These are phyloP conservation scores for Diaphora mendica DNA, from an alignment of 2,888 invertebrate species.

Conservation along the genomic window DNA sequence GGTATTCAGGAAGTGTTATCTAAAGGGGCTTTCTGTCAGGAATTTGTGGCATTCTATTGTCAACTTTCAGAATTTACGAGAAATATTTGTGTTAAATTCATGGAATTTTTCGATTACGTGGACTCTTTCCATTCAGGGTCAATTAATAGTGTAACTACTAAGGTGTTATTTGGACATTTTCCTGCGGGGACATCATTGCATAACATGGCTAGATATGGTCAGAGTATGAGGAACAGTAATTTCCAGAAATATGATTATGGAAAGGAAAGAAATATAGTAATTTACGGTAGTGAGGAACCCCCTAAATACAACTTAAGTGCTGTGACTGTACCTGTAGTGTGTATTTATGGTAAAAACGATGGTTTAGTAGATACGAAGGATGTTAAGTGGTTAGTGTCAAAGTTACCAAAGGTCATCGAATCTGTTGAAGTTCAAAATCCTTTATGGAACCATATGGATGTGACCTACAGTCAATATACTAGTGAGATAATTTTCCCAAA, in stretches of 20 bases:
- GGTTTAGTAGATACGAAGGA: slow-evolving; percentile 88
- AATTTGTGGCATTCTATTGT: slow-evolving; percentile 66
- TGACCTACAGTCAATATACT: slow-evolving; percentile 60
- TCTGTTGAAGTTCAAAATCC: slow-evolving; percentile 85
- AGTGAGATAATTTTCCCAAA: slow-evolving; percentile 45
- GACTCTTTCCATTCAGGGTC: slow-evolving; percentile 64
- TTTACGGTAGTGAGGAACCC: slow-evolving; percentile 64
- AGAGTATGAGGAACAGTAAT: slow-evolving; percentile 54
- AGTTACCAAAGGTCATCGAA: slow-evolving; percentile 86
- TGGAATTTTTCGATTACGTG: slow-evolving; percentile 57
- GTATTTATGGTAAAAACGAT: slow-evolving; percentile 76
- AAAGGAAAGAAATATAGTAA: slow-evolving; percentile 54
- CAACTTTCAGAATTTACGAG: slow-evolving; percentile 54
- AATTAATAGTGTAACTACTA: slow-evolving; percentile 60
- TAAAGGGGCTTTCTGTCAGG: slow-evolving; percentile 62
- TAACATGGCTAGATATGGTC: slow-evolving; percentile 71
- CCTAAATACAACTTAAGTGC: slow-evolving; percentile 66
- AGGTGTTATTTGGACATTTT: slow-evolving; percentile 63
- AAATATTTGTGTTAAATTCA: slow-evolving; percentile 52
- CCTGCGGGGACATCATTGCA: slow-evolving; percentile 55
- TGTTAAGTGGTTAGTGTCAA: slow-evolving; percentile 79
- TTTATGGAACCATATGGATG: slow-evolving; percentile 64
- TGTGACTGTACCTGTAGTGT: slow-evolving; percentile 62
- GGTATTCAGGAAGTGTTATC: slow-evolving; percentile 66
- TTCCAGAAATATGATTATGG: slow-evolving; percentile 76